These are phyloP conservation scores for Parasteatoda tepidariorum DNA, from an alignment of 1,140 invertebrate genomes.

Conservation along the genomic window DNA sequence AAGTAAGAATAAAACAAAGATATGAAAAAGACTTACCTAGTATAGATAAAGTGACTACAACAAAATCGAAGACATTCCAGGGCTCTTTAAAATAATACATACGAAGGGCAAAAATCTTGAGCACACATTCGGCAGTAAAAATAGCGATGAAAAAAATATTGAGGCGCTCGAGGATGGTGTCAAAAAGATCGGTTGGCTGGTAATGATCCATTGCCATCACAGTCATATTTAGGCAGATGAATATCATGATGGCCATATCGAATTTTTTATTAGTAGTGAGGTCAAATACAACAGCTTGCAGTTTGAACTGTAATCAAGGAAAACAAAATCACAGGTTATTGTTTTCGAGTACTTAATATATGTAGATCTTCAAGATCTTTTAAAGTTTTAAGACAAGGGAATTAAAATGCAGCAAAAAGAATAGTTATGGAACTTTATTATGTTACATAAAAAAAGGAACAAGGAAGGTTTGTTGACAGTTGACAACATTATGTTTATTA, in stretches of 20 bases:
- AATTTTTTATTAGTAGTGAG: slow-evolving; percentile 98
- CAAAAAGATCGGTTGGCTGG: slow-evolving; percentile 85
- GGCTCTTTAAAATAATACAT: slow-evolving; percentile 99
- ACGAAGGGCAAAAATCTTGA: slow-evolving; percentile 96
- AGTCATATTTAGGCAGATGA: slow-evolving; percentile 98
- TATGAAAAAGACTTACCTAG: slow-evolving; percentile 78
- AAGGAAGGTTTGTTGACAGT: too few relatives aligned
- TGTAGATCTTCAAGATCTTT: too few relatives aligned
- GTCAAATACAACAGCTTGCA: slow-evolving; percentile 95
- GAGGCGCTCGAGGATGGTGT: slow-evolving; percentile 85
- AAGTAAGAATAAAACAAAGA: too few relatives aligned
- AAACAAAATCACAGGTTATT: too few relatives aligned
- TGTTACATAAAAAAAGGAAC: background rate
- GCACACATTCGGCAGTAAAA: slow-evolving; percentile 96
- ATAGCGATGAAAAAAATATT: slow-evolving; percentile 99
- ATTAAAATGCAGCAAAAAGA: slow-evolving; percentile 64
- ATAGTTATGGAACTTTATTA: slow-evolving; percentile 62
- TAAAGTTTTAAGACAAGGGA: too few relatives aligned
- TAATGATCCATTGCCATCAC: slow-evolving; percentile 99
- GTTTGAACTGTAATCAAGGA: slow-evolving; percentile 84
- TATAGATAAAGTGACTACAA: slow-evolving; percentile 98
- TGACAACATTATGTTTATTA: too few relatives aligned
- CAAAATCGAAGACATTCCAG: slow-evolving; percentile 99
- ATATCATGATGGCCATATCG: slow-evolving; percentile 99
- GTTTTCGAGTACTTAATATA: too few relatives aligned